These are phyloP conservation scores for Empis livida DNA, from an alignment of 2,888 invertebrate genomes.

Conservation along the genomic window DNA sequence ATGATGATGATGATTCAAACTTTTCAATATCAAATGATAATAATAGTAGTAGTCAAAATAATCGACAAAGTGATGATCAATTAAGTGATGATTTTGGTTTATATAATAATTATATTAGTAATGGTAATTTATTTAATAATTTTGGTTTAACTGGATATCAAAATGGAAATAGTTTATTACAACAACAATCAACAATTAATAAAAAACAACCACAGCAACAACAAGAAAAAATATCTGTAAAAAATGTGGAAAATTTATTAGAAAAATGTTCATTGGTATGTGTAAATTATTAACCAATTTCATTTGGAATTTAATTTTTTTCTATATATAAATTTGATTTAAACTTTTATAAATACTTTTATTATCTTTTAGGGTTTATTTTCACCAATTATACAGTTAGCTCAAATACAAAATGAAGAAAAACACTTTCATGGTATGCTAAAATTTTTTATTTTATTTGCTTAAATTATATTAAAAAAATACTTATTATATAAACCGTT, in stretches of 20 bases:
- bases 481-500: too few species aligned
- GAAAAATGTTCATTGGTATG: constrained; percentile 15
- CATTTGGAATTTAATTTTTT: neutral
- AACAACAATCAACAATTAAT: neutral
- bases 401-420: constrained; percentile 14
- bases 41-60: neutral
- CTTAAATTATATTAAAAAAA: too few species aligned
- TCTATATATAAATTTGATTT: neutral
- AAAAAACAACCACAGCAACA: neutral
- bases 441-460: too few species aligned
- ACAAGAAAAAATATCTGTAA: constrained; percentile 5
- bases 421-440: constrained; percentile 15
- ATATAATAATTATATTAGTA: neutral
- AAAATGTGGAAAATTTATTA: constrained; percentile 13
- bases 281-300: neutral
- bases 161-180: neutral
- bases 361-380: constrained; percentile 11
- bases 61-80: constrained; percentile 5
- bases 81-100: constrained; percentile 6
- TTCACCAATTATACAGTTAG: constrained; percentile 15
- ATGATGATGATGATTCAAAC: constrained; percentile 7
- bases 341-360: constrained; percentile 1
- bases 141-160: neutral
- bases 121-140: constrained; percentile 6
- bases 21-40: constrained; percentile 1